phyloP scores from a whole-genome alignment of 2,113 vertebrate genomes.

The Urocolius indicus region DNA sequence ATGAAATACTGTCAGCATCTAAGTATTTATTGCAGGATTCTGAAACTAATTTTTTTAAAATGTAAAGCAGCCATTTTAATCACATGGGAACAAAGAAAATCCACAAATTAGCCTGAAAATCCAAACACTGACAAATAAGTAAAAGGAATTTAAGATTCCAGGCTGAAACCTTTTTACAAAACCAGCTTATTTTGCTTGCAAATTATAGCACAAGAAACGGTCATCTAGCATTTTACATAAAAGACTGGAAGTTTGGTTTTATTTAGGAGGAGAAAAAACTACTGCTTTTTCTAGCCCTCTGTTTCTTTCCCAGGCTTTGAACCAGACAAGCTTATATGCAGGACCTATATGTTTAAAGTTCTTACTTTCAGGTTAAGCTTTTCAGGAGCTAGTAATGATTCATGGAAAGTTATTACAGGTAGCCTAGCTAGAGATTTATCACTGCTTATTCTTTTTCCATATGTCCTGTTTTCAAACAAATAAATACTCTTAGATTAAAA shows the following conservation, averaged over 20 bases:
- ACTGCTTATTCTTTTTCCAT: background rate
- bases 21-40: background rate
- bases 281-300: background rate
- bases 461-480: background rate
- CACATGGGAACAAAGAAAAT: background rate
- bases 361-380: background rate
- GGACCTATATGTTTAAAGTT: background rate
- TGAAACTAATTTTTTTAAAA: background rate
- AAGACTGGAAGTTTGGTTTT: background rate
- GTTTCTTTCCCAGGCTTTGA: background rate
- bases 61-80: background rate
- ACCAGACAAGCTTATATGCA: background rate
- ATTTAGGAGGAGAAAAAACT: background rate
- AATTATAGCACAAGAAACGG: background rate
- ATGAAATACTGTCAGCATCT: background rate
- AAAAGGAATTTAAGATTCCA: slow-evolving; percentile 5
- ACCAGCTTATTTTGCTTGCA: slow-evolving; percentile 29
- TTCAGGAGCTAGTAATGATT: background rate
- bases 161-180: slow-evolving; percentile 46
- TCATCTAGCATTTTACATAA: background rate
- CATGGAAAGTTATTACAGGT: background rate
- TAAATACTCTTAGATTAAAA: background rate
- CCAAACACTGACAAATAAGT: background rate
- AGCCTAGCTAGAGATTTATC: background rate
- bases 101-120: background rate